Conservation (phyloP, 1,140 invertebrate genomes). For the Paracyclopina nana region DNA sequence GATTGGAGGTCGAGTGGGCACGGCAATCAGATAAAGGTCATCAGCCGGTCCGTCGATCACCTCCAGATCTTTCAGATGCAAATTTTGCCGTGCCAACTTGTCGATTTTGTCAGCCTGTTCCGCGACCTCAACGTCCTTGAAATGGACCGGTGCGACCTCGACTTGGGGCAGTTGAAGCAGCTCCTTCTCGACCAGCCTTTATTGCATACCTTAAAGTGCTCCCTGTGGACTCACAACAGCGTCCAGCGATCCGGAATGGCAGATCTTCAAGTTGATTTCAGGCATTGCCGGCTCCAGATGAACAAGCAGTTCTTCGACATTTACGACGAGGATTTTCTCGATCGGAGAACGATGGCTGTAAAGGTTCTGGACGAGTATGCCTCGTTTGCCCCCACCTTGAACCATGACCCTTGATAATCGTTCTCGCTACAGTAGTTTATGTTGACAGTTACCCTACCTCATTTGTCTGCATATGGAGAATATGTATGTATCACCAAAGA, state of each 20-base stretch:
- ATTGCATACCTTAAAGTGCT: not conserved
- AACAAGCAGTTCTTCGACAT: not conserved
- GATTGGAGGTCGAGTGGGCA: not conserved
- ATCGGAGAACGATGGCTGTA: not conserved
- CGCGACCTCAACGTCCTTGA: not conserved
- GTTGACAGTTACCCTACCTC: no score
- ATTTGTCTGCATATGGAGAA: no score
- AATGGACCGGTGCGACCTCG: not conserved
- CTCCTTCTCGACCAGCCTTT: not conserved
- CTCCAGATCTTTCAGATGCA: not conserved
- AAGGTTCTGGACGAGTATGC: not conserved
- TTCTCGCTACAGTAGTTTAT: no score
- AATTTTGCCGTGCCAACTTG: not conserved
- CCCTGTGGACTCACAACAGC: not conserved
- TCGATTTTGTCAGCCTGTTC: not conserved
- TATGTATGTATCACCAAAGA: no score
- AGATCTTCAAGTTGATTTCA: not conserved
- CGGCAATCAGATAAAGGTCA: not conserved
- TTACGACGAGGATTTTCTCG: not conserved
- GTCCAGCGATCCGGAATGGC: not conserved
- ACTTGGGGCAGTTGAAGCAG: not conserved
- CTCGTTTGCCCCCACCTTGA: not conserved
- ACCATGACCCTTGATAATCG: no score
- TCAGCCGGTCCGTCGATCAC: not conserved
- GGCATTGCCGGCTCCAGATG: not conserved